Percentiles rank a stretch among this genome's conserved stretches.
Conservation (phyloP, 2,888 invertebrate genomes). For the Brachynemurus nebulosus region DNA sequence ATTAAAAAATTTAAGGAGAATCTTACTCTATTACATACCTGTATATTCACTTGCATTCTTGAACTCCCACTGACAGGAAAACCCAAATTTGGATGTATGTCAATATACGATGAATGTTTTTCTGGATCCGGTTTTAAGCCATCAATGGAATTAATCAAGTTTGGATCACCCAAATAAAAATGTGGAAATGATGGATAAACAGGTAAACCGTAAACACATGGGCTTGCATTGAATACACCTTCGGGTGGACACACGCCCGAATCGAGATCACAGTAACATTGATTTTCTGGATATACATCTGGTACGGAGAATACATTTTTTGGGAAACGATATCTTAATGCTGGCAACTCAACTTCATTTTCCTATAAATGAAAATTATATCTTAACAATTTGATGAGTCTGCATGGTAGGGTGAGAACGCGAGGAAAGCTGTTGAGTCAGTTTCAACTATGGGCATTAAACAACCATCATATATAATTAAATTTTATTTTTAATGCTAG, state of each 20-base stretch:
- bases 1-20: not conserved
- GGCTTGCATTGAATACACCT: slow-evolving; percentile 56
- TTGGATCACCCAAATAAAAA: slow-evolving; percentile 52
- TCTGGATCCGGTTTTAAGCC: slow-evolving; percentile 48
- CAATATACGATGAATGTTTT: slow-evolving; percentile 51
- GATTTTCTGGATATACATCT: slow-evolving; percentile 41
- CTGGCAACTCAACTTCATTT: slow-evolving; percentile 32
- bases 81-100: slow-evolving; percentile 64
- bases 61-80: slow-evolving; percentile 52
- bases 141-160: slow-evolving; percentile 40
- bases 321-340: slow-evolving; percentile 50
- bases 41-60: slow-evolving; percentile 57
- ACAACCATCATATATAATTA: too few relatives aligned
- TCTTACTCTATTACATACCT: too few relatives aligned
- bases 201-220: slow-evolving; percentile 48
- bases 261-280: slow-evolving; percentile 53
- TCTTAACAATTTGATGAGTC: too few relatives aligned
- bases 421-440: too few relatives aligned
- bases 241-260: slow-evolving; percentile 46
- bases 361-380: too few relatives aligned
- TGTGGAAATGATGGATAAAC: slow-evolving; percentile 63
- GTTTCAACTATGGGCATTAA: too few relatives aligned
- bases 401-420: too few relatives aligned
- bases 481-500: too few relatives aligned
- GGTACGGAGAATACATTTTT: slow-evolving; percentile 47